Conservation (phyloP, 2,113 vertebrate genomes). For the Entelurus aequoreus region DNA sequence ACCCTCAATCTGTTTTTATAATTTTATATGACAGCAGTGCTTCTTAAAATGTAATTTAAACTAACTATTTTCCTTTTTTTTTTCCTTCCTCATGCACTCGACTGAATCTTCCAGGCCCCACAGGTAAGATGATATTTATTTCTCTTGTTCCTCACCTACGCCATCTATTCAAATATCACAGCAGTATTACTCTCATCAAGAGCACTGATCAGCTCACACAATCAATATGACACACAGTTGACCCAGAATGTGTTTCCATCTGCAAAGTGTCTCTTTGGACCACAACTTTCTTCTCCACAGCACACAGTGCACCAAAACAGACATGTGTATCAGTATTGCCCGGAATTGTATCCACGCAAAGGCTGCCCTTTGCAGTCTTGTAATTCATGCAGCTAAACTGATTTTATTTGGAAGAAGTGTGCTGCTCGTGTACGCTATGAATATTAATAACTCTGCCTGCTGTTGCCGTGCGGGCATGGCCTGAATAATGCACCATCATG, state of each 20-base stretch:
- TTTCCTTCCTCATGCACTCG: slow-evolving; percentile 11
- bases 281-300: not conserved
- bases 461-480: slow-evolving; percentile 28
- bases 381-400: slow-evolving; percentile 9
- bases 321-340: not conserved
- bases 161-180: not conserved
- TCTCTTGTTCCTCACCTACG: not conserved
- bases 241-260: slow-evolving; percentile 7
- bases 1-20: not conserved
- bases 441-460: slow-evolving; percentile 35
- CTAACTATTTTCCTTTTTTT: slow-evolving; percentile 21
- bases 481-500: slow-evolving; percentile 50
- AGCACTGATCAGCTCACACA: not conserved
- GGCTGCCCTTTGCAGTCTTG: not conserved
- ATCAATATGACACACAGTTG: slow-evolving; percentile 8
- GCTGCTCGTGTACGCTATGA: slow-evolving; percentile 1
- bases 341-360: not conserved
- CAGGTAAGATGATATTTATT: slow-evolving; percentile 41
- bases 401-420: slow-evolving; percentile 13
- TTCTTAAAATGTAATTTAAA: not conserved
- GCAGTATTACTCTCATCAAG: not conserved
- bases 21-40: not conserved
- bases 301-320: not conserved
- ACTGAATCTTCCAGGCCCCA: slow-evolving; percentile 17
- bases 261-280: not conserved